Percentiles rank a stretch among this genome's conserved stretches.
phyloP scores from a whole-genome alignment of 2,797 vertebrate species.

The Cynodonichthys magdalenae region DNA sequence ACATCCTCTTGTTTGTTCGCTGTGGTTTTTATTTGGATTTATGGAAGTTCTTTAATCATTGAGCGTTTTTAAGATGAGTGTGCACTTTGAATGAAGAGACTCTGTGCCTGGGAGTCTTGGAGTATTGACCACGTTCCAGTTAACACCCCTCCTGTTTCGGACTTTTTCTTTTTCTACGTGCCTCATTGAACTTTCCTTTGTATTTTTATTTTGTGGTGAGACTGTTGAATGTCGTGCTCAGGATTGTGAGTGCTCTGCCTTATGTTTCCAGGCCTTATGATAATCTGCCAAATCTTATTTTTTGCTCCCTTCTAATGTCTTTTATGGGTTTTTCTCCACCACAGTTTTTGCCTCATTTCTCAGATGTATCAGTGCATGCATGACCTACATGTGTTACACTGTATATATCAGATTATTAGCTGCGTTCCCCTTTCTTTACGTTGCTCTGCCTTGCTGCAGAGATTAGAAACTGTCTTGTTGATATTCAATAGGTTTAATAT shows the following conservation, averaged over 20 bases:
- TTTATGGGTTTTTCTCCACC: slow-evolving; percentile 8
- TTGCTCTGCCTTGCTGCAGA: slow-evolving; percentile 72
- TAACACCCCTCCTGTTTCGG: too few species aligned
- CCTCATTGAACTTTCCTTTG: slow-evolving; percentile 51
- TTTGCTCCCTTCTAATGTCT: slow-evolving; percentile 11
- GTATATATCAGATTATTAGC: slow-evolving; percentile 4
- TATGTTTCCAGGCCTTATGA: slow-evolving; percentile 62
- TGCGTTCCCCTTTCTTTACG: slow-evolving; percentile 3
- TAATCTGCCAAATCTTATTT: slow-evolving; percentile 50
- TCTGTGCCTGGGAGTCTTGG: slow-evolving; percentile 35
- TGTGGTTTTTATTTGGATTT: slow-evolving; percentile 13
- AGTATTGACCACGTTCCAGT: slow-evolving; percentile 17
- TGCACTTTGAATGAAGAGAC: slow-evolving; percentile 73
- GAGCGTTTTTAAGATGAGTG: slow-evolving; percentile 40
- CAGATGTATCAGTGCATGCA: slow-evolving; percentile 26
- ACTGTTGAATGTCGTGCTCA: slow-evolving; percentile 73
- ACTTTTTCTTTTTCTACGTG: slow-evolving; percentile 44
- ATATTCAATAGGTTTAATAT: slow-evolving; percentile 83
- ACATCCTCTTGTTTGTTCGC: slow-evolving; percentile 23
- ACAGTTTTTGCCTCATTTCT: slow-evolving; percentile 33
- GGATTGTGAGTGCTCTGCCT: slow-evolving; percentile 65
- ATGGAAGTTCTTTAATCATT: slow-evolving; percentile 20
- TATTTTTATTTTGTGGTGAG: slow-evolving; percentile 12
- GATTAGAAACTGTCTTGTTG: slow-evolving; percentile 79
- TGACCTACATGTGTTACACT: slow-evolving; percentile 17